Evolutionary conservation across 2,888 invertebrate genomes (phyloP), one percentile per base, ranked within the genome.

Genomic region (Lutraria lutraria): DNA sequence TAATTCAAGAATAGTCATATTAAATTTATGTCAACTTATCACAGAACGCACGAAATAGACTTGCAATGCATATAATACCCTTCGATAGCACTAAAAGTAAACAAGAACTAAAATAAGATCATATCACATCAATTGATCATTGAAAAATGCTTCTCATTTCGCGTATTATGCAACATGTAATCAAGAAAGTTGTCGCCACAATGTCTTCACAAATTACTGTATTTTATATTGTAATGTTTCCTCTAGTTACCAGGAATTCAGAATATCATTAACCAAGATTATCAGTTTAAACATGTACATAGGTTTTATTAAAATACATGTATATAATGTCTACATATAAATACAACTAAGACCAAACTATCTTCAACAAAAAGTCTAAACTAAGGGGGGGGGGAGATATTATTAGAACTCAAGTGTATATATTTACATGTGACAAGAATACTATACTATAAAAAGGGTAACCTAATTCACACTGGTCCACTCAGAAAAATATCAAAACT

Each of bases 401-500:
- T 25, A 68, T 25, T 25, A 8, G 25, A 68, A 25, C 63, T 25
- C 25, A 68, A 43, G 43, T 4, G 43, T 43, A 43, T 43, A 43
- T 43, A 4, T 43, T 43, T 43, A 43, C n/a, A n/a, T n/a, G n/a
- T n/a, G n/a, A n/a, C n/a, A n/a, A n/a, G n/a, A n/a, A n/a, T n/a
- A n/a, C n/a, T n/a, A 25, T n/a, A 63, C n/a, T 63, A 63, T 63
- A 63, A n/a, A 63, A 19, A 56, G 8, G 63, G 21, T 63, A 63
- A 63, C n/a, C 25, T 68, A 68, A 25, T 25, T 68, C 63, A 68
- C 3, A 68, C n/a, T 68, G 63, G 63, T 68, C 63, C 63, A 68
- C 63, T 68, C 43, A 68, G 25, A 68, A 68, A 68, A 25, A 68
- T n/a, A 25, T 68, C 63, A 68, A 60, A 68, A 68, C 63, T 25